Conservation (phyloP, 1,140 invertebrate genomes). For the Tenebrio molitor region DNA sequence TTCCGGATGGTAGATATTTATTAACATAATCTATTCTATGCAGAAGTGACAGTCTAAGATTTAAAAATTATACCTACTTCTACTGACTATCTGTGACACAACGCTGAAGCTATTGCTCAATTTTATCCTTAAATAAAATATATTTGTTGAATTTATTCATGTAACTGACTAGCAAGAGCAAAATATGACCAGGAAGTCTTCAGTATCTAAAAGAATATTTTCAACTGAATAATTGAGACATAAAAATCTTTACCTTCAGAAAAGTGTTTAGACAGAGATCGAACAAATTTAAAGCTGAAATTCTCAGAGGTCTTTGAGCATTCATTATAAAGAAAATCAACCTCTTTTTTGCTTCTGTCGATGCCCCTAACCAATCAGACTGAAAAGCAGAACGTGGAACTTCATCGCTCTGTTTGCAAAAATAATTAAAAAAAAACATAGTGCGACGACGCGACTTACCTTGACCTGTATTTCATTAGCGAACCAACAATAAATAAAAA, state of each 20-base stretch:
- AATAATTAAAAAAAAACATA: neutral
- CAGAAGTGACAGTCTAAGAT: no score
- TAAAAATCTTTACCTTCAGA: neutral
- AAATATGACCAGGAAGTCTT: no score
- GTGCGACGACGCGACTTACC: neutral
- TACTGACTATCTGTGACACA: no score
- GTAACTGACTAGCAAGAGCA: neutral
- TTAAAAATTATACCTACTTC: no score
- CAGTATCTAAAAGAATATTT: neutral
- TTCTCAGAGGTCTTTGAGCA: neutral
- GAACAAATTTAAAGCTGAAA: neutral
- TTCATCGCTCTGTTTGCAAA: neutral
- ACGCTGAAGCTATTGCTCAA: no score
- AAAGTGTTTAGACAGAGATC: neutral
- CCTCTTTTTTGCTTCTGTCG: neutral
- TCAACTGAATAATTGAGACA: neutral
- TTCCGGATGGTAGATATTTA: no score
- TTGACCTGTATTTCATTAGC: neutral
- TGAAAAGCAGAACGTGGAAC: neutral
- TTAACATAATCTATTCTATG: no score
- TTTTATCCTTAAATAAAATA: no score
- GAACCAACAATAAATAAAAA: neutral
- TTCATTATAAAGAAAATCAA: neutral
- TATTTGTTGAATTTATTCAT: no score
- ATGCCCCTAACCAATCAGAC: neutral